Base-by-base conservation (phyloP, 2,113 vertebrate genomes). In the Rhinopomastus cyanomelas region DNA sequence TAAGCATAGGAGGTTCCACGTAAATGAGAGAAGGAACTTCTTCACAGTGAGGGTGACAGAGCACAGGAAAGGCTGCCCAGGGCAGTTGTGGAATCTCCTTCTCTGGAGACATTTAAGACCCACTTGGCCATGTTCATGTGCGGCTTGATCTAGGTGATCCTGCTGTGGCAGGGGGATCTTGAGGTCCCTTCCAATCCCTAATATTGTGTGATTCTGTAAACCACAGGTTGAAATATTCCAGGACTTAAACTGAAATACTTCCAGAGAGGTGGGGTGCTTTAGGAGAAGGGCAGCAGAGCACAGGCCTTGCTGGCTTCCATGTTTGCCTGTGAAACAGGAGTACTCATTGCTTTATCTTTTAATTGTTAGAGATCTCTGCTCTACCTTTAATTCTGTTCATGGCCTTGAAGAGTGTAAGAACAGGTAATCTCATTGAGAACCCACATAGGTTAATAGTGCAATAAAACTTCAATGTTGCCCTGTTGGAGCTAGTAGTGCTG, bases 341-440 rank as follows among this genome's bases (percentile, higher is more conserved):
- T 13, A 42, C 42, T 49, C 2, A 1, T 48, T 84, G 37, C 59
- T 76, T 76, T 68, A 25, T 32, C 26, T 81, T 78, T 68, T 37
- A 29, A 52, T 36, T 61, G 14, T 25, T 66, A 57, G 42, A 66
- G 16, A 32, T 73, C 15, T 4, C 23, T 62, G 23, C 25, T 27
- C 2, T 18, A 42, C 15, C 49, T 22, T 30, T n/a, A 32, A 18
- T 68, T 22, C 30, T 5, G 1, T 62, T 94, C 64, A 16, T 16
- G 42, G 55, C 15, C 49, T 39, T n/a, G n/a, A 62, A 56, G 32
- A 6, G 12, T 18, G 4, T 55, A 64, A 48, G n/a, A 68, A 39
- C 27, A 57, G 44, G 22, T 0, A 0, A 21, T 34, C 36, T 51
- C 48, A 34, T 4, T 61, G 52, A 79, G 19, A 44, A 26, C 3